Conservation (phyloP, 2,888 invertebrate genomes). For the Phalangium opilio region DNA sequence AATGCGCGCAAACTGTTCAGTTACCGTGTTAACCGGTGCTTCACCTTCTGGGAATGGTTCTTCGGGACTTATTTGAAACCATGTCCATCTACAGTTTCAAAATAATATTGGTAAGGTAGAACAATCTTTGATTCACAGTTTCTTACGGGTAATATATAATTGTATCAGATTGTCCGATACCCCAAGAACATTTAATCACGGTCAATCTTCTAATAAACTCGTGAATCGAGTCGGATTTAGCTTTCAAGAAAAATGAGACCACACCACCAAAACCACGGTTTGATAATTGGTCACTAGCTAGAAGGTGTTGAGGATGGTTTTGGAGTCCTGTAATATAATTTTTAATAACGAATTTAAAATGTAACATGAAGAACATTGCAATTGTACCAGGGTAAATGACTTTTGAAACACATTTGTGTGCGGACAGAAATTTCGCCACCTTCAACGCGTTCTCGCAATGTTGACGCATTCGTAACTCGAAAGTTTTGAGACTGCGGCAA, state of each 20-base stretch:
- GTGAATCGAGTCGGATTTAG: conserved; percentile 51
- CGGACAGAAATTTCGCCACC: conserved; percentile 63
- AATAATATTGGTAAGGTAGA: neutral
- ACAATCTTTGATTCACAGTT: neutral
- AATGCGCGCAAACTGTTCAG: conserved; percentile 63
- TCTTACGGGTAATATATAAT: conserved; percentile 82
- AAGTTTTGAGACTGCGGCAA: conserved; percentile 78
- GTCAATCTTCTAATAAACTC: conserved; percentile 56
- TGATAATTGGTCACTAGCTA: conserved; percentile 51
- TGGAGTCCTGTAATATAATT: conserved; percentile 44
- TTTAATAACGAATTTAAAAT: no score
- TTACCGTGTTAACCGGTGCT: conserved; percentile 49
- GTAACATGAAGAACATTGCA: no score
- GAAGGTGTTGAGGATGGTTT: conserved; percentile 66
- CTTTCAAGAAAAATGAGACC: conserved; percentile 70
- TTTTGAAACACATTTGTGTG: conserved; percentile 56
- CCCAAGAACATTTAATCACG: conserved; percentile 73
- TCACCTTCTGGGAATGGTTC: conserved; percentile 40
- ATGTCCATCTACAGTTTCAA: conserved; percentile 45
- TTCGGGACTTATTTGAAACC: conserved; percentile 65
- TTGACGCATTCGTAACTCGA: conserved; percentile 74
- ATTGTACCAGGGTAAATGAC: conserved; percentile 36
- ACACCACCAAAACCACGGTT: conserved; percentile 77
- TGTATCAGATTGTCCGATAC: conserved; percentile 87
- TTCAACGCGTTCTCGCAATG: conserved; percentile 60